Conservation (phyloP, 2,888 invertebrate genomes). For the Parthenolecanium corni region DNA sequence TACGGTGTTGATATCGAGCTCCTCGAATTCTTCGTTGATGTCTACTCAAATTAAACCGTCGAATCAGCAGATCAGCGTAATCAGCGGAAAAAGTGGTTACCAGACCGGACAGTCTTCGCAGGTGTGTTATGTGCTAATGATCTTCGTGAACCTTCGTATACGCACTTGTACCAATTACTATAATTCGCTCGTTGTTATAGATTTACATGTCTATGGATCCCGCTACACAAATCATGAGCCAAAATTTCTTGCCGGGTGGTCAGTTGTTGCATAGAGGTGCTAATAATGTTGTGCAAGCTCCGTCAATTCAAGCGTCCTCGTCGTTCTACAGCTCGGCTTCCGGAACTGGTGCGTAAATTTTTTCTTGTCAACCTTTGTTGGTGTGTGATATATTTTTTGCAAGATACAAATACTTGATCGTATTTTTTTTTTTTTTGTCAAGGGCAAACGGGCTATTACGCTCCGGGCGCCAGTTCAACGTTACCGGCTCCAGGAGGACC, state of each 20-base stretch:
- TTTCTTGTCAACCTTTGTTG: neutral
- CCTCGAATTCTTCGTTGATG: constrained; percentile 63
- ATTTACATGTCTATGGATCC: constrained; percentile 50
- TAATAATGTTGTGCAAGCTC: constrained; percentile 36
- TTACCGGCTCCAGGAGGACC: constrained; percentile 12
- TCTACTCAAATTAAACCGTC: constrained; percentile 75
- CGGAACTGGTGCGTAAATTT: constrained; percentile 6
- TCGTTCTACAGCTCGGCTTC: constrained; percentile 19
- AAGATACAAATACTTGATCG: neutral
- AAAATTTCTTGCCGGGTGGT: constrained; percentile 50
- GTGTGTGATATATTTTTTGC: neutral
- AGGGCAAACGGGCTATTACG: constrained; percentile 11
- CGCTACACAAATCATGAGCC: constrained; percentile 39
- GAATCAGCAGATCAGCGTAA: constrained; percentile 63
- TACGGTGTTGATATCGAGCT: constrained; percentile 71
- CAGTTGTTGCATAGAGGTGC: constrained; percentile 49
- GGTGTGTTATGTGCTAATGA: constrained; percentile 3
- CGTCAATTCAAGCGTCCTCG: constrained; percentile 5
- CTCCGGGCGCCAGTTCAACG: constrained; percentile 9
- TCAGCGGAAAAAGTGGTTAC: constrained; percentile 51
- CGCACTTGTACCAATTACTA: no score
- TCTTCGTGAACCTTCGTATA: no score
- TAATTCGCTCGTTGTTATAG: neutral
- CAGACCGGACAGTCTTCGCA: constrained; percentile 2
- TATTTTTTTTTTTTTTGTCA: neutral